Evolutionary conservation across 2,113 vertebrate genomes (phyloP).

Genomic region (Nothocercus julius): DNA sequence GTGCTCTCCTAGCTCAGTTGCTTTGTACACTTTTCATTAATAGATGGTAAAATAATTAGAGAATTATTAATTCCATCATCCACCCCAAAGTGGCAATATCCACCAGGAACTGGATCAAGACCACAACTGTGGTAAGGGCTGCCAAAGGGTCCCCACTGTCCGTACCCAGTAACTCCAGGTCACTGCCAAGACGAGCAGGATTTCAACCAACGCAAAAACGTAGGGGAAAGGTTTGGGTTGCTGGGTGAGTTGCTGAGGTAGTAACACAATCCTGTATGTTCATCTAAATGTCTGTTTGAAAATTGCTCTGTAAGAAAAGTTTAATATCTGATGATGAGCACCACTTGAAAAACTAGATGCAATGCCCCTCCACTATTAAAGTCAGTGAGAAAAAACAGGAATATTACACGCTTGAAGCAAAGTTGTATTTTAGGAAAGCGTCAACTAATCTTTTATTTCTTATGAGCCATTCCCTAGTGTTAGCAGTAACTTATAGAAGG

Average conservation of each 20-base stretch:
- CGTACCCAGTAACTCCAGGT: background rate
- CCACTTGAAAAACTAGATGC: background rate
- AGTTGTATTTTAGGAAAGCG: background rate
- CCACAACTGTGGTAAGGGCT: background rate
- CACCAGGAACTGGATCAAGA: background rate
- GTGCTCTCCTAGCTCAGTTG: background rate
- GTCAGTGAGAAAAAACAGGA: background rate
- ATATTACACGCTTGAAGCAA: background rate
- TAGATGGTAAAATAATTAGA: background rate
- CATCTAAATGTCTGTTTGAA: background rate
- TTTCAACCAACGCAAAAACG: background rate
- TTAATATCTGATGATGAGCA: conserved; percentile 28
- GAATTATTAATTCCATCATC: background rate
- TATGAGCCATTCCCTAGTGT: background rate
- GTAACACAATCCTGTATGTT: background rate
- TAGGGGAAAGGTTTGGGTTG: background rate
- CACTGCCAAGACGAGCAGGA: background rate
- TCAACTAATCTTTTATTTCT: background rate
- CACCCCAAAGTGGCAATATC: background rate
- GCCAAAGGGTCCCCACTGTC: background rate
- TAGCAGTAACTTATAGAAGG: background rate
- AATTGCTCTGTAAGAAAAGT: background rate
- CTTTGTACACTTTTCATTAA: background rate
- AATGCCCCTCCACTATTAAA: background rate
- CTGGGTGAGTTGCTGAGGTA: background rate